These are phyloP conservation scores for Ostrea edulis DNA, from an alignment of 1,140 invertebrate genomes.

Conservation along the genomic window DNA sequence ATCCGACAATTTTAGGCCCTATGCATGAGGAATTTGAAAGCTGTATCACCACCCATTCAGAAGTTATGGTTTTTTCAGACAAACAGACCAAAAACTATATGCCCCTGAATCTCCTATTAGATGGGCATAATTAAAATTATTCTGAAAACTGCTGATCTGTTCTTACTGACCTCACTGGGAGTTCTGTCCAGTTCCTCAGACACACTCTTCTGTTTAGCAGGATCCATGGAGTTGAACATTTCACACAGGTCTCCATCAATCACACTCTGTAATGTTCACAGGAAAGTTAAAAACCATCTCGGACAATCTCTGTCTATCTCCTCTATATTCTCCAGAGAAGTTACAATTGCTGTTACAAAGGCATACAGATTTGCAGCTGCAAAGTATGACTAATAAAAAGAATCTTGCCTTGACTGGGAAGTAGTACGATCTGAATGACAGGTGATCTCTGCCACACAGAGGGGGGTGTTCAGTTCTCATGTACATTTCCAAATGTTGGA, in stretches of 20 bases:
- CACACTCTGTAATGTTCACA: conserved; percentile 87
- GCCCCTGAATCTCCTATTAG: too few species aligned
- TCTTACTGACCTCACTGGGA: conserved; percentile 89
- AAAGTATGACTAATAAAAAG: too few species aligned
- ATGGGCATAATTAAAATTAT: background rate
- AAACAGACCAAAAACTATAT: too few species aligned
- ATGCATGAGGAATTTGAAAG: too few species aligned
- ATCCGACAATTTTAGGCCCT: too few species aligned
- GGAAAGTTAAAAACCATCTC: background rate
- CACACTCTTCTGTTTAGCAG: conserved; percentile 95
- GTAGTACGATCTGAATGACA: conserved; percentile 98
- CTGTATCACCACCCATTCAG: too few species aligned
- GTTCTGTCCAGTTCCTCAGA: conserved; percentile 96
- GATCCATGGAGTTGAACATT: conserved; percentile 98
- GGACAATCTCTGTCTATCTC: too few species aligned
- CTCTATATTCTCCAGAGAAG: too few species aligned
- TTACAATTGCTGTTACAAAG: too few species aligned
- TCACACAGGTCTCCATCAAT: conserved; percentile 99
- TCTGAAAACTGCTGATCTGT: background rate
- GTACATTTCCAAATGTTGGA: conserved; percentile 99
- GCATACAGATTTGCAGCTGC: too few species aligned
- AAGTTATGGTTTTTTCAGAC: too few species aligned
- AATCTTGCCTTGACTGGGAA: conserved; percentile 94
- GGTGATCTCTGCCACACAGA: conserved; percentile 97
- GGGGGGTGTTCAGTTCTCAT: conserved; percentile 98